phyloP scores from a whole-genome alignment of 2,888 invertebrate species.

The Geophilus truncorum region DNA sequence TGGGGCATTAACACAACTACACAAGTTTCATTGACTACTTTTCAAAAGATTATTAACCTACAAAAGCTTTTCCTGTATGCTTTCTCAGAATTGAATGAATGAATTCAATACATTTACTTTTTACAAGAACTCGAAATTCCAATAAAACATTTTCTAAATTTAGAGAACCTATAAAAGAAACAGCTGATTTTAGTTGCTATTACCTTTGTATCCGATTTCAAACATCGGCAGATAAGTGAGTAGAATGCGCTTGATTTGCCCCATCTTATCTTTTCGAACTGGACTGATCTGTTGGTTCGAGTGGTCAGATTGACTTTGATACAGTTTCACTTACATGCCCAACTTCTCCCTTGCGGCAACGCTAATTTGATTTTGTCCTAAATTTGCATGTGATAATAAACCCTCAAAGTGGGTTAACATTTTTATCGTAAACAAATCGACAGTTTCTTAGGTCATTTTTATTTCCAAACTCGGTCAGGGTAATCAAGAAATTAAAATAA shows the following conservation, averaged over 20 bases:
- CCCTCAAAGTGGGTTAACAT: not conserved
- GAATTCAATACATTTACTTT: not conserved
- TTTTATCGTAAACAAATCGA: not conserved
- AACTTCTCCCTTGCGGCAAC: not conserved
- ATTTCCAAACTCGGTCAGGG: not conserved
- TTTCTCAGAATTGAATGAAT: not conserved
- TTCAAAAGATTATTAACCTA: too few species aligned
- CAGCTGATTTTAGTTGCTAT: not conserved
- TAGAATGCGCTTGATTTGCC: not conserved
- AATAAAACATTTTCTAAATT: not conserved
- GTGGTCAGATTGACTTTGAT: not conserved
- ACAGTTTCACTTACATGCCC: not conserved
- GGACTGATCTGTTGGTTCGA: not conserved
- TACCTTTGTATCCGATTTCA: not conserved
- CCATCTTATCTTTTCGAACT: not conserved
- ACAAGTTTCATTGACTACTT: not conserved
- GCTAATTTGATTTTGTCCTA: not conserved
- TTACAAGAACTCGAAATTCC: not conserved
- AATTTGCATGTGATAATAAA: not conserved
- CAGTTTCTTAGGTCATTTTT: not conserved
- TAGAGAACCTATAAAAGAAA: too few species aligned
- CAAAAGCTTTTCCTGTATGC: not conserved
- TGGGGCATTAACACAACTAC: too few species aligned
- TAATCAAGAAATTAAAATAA: not conserved
- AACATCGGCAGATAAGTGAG: not conserved